Evolutionary conservation across 1,140 invertebrate genomes (phyloP), one percentile per base, ranked within the genome.

Genomic region (Hyphantria cunea): DNA sequence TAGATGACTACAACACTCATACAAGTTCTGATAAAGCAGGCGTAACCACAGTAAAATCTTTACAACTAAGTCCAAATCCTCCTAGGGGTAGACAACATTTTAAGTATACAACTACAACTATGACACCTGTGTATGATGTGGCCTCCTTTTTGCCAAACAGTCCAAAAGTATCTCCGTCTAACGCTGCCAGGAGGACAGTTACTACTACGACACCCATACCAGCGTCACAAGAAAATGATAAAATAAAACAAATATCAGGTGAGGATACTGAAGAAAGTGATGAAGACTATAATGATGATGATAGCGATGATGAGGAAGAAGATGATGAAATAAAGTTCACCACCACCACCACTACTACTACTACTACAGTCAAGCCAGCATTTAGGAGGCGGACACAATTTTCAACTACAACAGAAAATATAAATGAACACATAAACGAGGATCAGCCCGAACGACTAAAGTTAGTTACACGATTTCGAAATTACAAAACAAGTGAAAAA

Each of bases 1-100:
- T 78, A 11, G 80, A 84, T 68, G 84, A 87, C 50, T 82, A 84
- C 59, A 76, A 77, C 67, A 44, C 53, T 25, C 75, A 79, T 49
- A 72, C 64, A 34, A 74, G 64, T 25, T 44, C 51, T 55, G 55
- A 68, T 70, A 64, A 64, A 60, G 12, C 12, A 41, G 14, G 8
- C 6, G 14, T 9, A 17, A 48, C 4, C 7, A 48, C 13, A 55
- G 12, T 2, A 11, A 53, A 64, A n/a, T n/a, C 13, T n/a, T 14
- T 51, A 33, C 47, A 13, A 4, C 51, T 31, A 34, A 50, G 45
- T 14, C 34, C 39, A 64, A 50, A 10, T 34, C 34, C 37, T 6
- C 6, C 42, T 32, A 39, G 41, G 51, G 44, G 17, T 12, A 63
- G 53, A 49, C 50, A 61, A 64, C 61, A 52, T 51, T 52, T 61